Evolutionary conservation across 1,140 invertebrate species (phyloP).

Genomic region (Neotoxoptera formosana): DNA sequence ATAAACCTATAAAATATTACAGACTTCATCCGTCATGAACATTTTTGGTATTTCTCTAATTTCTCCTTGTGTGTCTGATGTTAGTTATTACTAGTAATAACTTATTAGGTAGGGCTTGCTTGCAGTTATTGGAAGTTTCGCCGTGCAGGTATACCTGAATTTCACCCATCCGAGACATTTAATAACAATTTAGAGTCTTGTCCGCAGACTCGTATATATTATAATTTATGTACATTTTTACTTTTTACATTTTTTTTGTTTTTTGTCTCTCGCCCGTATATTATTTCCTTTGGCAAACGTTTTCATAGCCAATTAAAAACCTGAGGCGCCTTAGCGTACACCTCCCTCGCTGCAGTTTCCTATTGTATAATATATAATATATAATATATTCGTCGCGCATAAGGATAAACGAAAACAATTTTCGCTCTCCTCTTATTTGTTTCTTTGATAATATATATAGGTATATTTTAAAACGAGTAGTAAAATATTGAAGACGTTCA

Average conservation of each 20-base stretch:
- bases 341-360: neutral
- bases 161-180: neutral
- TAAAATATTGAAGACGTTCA: conserved; percentile 21
- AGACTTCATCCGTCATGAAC: neutral
- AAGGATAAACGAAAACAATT: neutral
- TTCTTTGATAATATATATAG: neutral
- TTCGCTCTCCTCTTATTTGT: conserved; percentile 13
- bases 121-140: neutral
- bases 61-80: neutral
- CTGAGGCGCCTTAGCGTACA: neutral
- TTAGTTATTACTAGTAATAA: neutral
- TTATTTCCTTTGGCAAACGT: neutral
- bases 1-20: neutral
- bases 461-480: neutral
- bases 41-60: neutral
- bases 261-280: neutral
- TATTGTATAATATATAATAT: neutral
- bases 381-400: neutral
- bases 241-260: neutral
- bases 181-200: neutral
- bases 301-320: conserved; percentile 9
- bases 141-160: neutral
- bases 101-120: neutral
- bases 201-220: neutral
- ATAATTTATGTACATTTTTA: neutral